Conservation (phyloP, 2,797 vertebrate genomes). For the Nothura maculosa region DNA sequence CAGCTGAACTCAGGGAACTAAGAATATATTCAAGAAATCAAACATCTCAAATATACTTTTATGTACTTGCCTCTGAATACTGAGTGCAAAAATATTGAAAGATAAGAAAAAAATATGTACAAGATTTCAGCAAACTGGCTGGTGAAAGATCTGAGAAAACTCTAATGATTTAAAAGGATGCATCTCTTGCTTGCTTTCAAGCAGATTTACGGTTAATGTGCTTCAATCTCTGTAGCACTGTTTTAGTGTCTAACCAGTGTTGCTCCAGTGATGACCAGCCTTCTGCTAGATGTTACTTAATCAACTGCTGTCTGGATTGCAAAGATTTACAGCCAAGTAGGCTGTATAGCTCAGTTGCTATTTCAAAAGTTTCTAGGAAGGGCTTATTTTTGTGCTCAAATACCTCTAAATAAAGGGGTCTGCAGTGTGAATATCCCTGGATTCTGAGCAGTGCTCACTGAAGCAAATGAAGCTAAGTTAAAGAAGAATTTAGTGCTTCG, state of each 20-base stretch:
- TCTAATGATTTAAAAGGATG: neutral
- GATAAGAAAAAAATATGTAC: neutral
- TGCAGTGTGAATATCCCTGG: conserved; percentile 61
- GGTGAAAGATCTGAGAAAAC: neutral
- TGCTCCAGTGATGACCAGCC: neutral
- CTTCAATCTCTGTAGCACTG: neutral
- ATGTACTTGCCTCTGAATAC: neutral
- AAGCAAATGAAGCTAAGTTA: conserved; percentile 81
- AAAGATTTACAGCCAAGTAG: conserved; percentile 80
- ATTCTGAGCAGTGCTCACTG: conserved; percentile 73
- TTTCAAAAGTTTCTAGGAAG: conserved; percentile 75
- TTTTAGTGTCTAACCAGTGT: neutral
- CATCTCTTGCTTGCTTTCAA: conserved; percentile 37
- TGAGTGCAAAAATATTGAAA: neutral
- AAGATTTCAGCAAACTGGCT: neutral
- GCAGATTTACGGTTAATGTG: conserved; percentile 18
- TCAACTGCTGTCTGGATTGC: conserved; percentile 56
- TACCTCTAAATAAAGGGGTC: conserved; percentile 71
- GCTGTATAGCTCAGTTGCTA: conserved; percentile 55
- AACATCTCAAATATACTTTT: neutral
- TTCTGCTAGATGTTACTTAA: conserved; percentile 53
- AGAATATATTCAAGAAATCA: neutral
- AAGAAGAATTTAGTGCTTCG: conserved; percentile 79
- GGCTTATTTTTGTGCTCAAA: conserved; percentile 80
- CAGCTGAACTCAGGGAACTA: neutral